Conservation (phyloP, 2,113 vertebrate genomes). For the Sylvietta virens region DNA sequence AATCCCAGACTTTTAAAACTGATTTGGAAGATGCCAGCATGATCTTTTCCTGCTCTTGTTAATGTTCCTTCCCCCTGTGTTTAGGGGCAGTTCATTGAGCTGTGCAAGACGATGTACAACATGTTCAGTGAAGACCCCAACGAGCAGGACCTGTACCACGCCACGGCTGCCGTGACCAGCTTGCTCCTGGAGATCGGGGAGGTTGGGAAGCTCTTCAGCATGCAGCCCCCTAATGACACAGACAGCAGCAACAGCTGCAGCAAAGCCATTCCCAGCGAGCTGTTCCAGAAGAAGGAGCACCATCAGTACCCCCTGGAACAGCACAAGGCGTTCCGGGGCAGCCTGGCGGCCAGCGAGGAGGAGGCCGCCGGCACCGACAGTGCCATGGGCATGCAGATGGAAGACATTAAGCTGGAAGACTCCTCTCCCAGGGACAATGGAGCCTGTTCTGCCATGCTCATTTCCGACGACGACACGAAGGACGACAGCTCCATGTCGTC, state of each 20-base stretch:
- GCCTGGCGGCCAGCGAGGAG: slow-evolving; percentile 3
- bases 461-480: slow-evolving; percentile 93
- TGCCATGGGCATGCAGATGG: slow-evolving; percentile 78
- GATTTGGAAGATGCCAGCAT: background rate
- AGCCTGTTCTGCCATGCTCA: slow-evolving; percentile 90
- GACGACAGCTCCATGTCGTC: slow-evolving; percentile 97
- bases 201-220: slow-evolving; percentile 88
- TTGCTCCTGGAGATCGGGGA: slow-evolving; percentile 96
- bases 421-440: slow-evolving; percentile 87
- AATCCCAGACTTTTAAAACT: background rate
- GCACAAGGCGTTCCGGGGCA: slow-evolving; percentile 38
- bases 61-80: background rate
- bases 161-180: slow-evolving; percentile 93
- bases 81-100: slow-evolving; percentile 95
- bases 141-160: slow-evolving; percentile 95
- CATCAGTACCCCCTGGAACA: slow-evolving; percentile 47
- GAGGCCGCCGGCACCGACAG: slow-evolving; percentile 26
- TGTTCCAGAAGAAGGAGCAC: slow-evolving; percentile 68
- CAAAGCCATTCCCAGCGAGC: background rate
- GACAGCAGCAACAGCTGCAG: background rate
- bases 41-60: background rate
- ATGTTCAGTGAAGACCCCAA: slow-evolving; percentile 95
- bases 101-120: slow-evolving; percentile 96
- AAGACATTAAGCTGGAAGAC: slow-evolving; percentile 94
- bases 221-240: slow-evolving; percentile 39